A percentile compares a stretch with the other conserved stretches of the same genome.
Conservation (phyloP, 2,888 invertebrate genomes). For the Brachynemurus nebulosus region DNA sequence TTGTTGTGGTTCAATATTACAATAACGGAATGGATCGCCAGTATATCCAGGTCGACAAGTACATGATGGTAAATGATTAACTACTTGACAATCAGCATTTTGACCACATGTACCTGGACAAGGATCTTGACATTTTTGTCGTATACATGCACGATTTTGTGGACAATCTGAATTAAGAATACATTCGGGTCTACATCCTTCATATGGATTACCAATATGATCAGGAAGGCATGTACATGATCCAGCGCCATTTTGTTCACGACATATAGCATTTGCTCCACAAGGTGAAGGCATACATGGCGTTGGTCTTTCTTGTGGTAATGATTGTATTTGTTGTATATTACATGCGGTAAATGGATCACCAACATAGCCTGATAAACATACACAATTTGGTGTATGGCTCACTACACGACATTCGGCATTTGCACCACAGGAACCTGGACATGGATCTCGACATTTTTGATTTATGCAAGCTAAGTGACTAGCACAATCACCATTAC, state of each 20-base stretch:
- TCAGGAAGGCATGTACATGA: slow-evolving; percentile 50
- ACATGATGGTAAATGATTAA: slow-evolving; percentile 51
- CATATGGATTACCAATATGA: slow-evolving; percentile 58
- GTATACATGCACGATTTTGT: slow-evolving; percentile 49
- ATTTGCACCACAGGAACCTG: slow-evolving; percentile 39
- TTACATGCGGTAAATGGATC: slow-evolving; percentile 40
- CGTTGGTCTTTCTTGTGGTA: slow-evolving; percentile 34
- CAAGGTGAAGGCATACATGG: slow-evolving; percentile 55
- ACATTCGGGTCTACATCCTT: slow-evolving; percentile 56
- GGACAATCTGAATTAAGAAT: slow-evolving; percentile 49
- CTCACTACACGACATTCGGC: slow-evolving; percentile 40
- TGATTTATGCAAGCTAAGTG: slow-evolving; percentile 59
- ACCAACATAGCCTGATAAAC: slow-evolving; percentile 38
- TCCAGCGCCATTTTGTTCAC: slow-evolving; percentile 47
- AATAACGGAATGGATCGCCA: slow-evolving; percentile 34
- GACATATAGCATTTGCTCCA: slow-evolving; percentile 45
- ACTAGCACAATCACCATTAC: slow-evolving; percentile 54
- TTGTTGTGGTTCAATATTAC: slow-evolving; percentile 16
- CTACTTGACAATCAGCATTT: slow-evolving; percentile 49
- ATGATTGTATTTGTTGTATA: slow-evolving; percentile 34
- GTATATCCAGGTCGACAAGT: slow-evolving; percentile 42
- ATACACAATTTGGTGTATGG: slow-evolving; percentile 44
- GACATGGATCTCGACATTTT: slow-evolving; percentile 56
- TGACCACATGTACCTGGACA: slow-evolving; percentile 56
- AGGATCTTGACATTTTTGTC: slow-evolving; percentile 55